Conservation (phyloP, 2,113 vertebrate species). For the Origma solitaria region DNA sequence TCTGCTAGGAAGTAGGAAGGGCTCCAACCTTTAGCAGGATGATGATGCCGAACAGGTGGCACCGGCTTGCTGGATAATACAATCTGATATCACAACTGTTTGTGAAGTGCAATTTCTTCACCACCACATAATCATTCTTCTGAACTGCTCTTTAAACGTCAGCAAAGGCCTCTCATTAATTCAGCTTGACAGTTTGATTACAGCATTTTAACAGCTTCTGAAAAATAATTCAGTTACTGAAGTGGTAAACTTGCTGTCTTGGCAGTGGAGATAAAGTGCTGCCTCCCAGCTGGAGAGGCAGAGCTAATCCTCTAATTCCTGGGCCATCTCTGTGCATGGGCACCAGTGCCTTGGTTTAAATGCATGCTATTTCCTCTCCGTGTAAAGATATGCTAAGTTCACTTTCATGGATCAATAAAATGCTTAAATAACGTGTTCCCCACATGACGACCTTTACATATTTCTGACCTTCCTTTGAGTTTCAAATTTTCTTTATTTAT, state of each 20-base stretch:
- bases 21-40: neutral
- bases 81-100: neutral
- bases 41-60: neutral
- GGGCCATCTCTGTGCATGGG: neutral
- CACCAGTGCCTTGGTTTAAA: neutral
- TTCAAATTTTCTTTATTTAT: neutral
- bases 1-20: neutral
- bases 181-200: conserved; percentile 40
- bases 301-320: neutral
- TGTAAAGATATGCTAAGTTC: neutral
- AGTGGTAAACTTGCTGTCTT: conserved; percentile 26
- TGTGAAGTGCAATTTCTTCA: neutral
- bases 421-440: neutral
- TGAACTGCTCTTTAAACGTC: neutral
- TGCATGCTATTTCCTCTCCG: neutral
- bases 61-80: neutral
- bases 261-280: neutral
- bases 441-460: accelerated
- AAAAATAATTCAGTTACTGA: conserved; percentile 31
- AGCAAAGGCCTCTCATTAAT: conserved; percentile 7
- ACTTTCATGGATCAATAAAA: neutral
- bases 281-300: neutral
- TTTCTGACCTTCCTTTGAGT: neutral
- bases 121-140: neutral
- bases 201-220: conserved; percentile 28